Conservation (phyloP, 2,888 invertebrate species). For the Eudemis profundana region DNA sequence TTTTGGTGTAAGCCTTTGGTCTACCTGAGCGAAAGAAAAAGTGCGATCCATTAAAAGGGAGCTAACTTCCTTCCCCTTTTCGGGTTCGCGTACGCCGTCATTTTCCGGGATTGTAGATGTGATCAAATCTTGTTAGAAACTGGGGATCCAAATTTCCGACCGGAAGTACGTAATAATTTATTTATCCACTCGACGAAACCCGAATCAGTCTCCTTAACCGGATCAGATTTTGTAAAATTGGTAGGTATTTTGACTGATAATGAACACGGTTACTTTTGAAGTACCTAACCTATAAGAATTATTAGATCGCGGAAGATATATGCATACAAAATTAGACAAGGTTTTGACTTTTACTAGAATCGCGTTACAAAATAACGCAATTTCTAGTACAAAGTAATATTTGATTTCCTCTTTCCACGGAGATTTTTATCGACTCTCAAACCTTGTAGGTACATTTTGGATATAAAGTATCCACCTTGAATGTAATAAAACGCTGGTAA, state of each 20-base stretch:
- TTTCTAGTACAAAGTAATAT: conserved; percentile 21
- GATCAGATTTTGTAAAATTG: conserved; percentile 47
- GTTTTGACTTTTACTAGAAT: conserved; percentile 12
- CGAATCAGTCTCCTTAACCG: conserved; percentile 50
- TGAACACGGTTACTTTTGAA: conserved; percentile 1
- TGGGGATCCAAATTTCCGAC: conserved; percentile 59
- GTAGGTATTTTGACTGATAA: conserved; percentile 13
- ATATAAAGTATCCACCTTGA: conserved; percentile 19
- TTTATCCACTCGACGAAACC: conserved; percentile 56
- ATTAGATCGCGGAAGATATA: neutral
- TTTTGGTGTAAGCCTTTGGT: conserved; percentile 20
- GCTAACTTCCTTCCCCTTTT: conserved; percentile 53
- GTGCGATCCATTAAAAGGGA: conserved; percentile 53
- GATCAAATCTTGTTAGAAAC: conserved; percentile 65
- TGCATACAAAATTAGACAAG: neutral
- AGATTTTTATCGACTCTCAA: conserved; percentile 37
- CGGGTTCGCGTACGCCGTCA: conserved; percentile 53
- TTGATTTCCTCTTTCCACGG: conserved; percentile 28
- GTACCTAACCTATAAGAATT: too few relatives aligned
- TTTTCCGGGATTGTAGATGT: conserved; percentile 62
- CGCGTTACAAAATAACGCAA: conserved; percentile 5
- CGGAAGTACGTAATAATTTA: conserved; percentile 59
- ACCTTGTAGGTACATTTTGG: conserved; percentile 33
- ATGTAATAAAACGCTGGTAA: conserved; percentile 31
- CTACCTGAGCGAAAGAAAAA: conserved; percentile 45